Base-by-base conservation (phyloP, 2,797 vertebrate genomes). In the Liasis olivaceus region DNA sequence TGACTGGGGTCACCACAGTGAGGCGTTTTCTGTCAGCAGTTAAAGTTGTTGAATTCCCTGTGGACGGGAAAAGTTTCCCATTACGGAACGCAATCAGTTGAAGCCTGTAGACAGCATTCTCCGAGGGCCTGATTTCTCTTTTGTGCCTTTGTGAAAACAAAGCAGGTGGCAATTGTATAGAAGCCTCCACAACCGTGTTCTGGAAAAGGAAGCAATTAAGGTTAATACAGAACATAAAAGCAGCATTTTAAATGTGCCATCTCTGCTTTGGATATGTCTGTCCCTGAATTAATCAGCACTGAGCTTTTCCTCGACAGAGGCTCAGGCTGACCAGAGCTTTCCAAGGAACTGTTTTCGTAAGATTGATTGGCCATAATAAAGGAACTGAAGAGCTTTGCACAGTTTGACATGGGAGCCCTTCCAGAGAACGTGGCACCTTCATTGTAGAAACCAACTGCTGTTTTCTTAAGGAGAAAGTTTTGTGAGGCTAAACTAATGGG, bases 71-170 rank as follows among this genome's bases (percentile, higher is more conserved):
- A 93, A 99, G 99, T 96, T 99, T 99, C 92, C 99, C 99, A 12
- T 99, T 99, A 92, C 99, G 98, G 96, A 99, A 99, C 0, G 99
- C 99, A 87, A 99, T 98, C 85, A 99, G 98, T 84, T 99, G 99
- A 86, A 99, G 98, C 97, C 98, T 99, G 95, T 98, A 99, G 91
- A 98, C 94, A 0, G 98, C 96, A 91, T 99, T 98, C 1, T 99
- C 99, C 0, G 96, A 59, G 63, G 98, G 98, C 89, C 96, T 96
- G 92, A 96, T 96, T 94, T 97, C 98, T 93, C 93, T 98, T 92
- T 97, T 98, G 91, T 96, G 97, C 93, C 98, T 97, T 92, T 98
- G 98, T 90, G 96, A 97, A 87, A 99, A 98, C 63, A 99, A 98
- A n/a, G 98, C 98, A 59, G 98, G 98, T 13, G 99, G 99, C 56